Base-by-base conservation (phyloP, 2,888 invertebrate species). In the Erpobdella octoculata region DNA sequence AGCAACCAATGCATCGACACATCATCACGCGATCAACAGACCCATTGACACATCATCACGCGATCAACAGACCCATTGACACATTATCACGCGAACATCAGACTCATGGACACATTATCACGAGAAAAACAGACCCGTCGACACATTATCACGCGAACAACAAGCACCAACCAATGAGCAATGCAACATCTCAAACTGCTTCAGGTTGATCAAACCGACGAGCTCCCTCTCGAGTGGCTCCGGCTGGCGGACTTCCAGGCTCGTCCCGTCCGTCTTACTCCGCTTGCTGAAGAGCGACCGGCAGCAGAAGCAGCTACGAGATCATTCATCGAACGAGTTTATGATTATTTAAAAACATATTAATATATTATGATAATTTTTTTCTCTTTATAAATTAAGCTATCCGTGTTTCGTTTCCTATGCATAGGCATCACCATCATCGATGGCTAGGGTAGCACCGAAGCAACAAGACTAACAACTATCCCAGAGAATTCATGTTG, bases 131-230 rank as follows among this genome's bases (percentile, higher is more conserved):
- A 12, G 18, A 41, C 9, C 9, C 9, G 18, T 12, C 18, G 9
- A 41, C 9, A 41, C 41, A 41, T 41, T 41, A 41, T n/a, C n/a
- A n/a, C n/a, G n/a, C n/a, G n/a, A n/a, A n/a, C n/a, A n/a, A n/a
- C n/a, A n/a, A n/a, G n/a, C 31, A 38, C 61, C 65, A 5, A 70
- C 37, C 62, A 41, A 31, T 48, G 70, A 70, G 36, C 38, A 65
- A 58, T 72, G 62, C 25, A 72, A 9, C 36, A 72, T 33, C 21
- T 72, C 70, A 25, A 72, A 71, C 36, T 65, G 65, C 31, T 41
- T 62, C 25, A 46, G 28, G 8, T 37, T 59, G 15, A 66, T 25
- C 37, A 66, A 33, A 18, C 36, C 53, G 15, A 35, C 31, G 28
- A 71, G 37, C 28, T 67, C 67, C 36, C 28, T 37, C 33, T 64